Base-by-base conservation (phyloP, 2,113 vertebrate species). In the Melanostigma gelatinosum region DNA sequence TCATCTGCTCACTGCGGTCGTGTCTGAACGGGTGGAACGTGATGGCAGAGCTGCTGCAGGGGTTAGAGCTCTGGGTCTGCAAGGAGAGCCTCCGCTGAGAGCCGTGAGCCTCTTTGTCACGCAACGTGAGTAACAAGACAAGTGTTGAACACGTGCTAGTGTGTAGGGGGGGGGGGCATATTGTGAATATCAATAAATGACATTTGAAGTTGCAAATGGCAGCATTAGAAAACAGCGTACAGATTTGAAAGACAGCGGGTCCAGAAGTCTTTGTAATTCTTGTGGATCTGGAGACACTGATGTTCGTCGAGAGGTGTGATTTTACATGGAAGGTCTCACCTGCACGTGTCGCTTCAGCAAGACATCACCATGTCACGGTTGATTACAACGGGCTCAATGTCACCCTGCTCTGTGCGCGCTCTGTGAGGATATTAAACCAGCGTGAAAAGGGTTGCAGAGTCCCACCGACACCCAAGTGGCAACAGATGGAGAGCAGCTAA, bases 401-500 rank as follows among this genome's bases (percentile, higher is more conserved):
- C 34, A 42, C 18, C 20, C 29, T 16, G 34, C n/a, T 18, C 16
- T 18, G 6, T 34, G 40, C 20, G 20, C 13, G 34, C n/a, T 18
- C 16, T 18, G 6, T 34, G 46, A 11, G 9, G 46, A 63, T 38
- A 7, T 50, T 40, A 48, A 48, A 38, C 40, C 18, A 57, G 44
- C 15, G 60, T 62, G 72, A 61, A 38, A 46, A 9, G 16, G 0
- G 7, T 54, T 1, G 3, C 69, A 73, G 16, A 58, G 67, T 67
- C 50, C 20, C 48, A 22, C 27, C 0, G 52, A 54, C 54, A 32
- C 34, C 29, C 4, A 54, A 46, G 40, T 4, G 50, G 66, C 42
- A 85, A 65, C 84, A 88, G 82, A 79, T 87, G 79, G 70, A 12
- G n/a, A 58, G 75, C 36, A 71, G 87, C 85, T 83, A 74, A 32